Evolutionary conservation across 2,797 vertebrate genomes (phyloP), one percentile per base, ranked within the genome.

Genomic region (Sebastes taczanowskii): DNA sequence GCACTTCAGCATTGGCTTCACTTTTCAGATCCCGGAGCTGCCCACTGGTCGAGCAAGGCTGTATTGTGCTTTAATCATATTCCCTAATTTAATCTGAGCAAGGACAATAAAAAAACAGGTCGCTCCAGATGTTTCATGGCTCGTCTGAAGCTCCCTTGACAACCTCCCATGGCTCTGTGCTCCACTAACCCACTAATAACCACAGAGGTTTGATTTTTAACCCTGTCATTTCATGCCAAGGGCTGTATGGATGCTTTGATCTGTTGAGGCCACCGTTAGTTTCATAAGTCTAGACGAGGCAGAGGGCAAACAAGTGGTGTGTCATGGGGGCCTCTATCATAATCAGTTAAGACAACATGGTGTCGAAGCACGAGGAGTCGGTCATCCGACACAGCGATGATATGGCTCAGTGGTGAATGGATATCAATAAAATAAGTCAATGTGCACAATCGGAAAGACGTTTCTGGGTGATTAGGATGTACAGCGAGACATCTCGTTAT

Each of bases 301-400:
- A 84, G 75, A 88, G 81, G 90, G 82, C 86, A 91, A 87, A 88
- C 78, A 89, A 90, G 86, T 67, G 69, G 71, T 80, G 75, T 71
- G 77, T 88, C 85, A 82, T 70, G 53, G 32, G 75, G 77, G 59
- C 53, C 58, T 85, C 71, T 56, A 27, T 83, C 46, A 20, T 90
- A 90, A 93, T 89, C 81, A 85, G 72, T 84, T 86, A 81, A 84
- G 83, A 81, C 76, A 78, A 29, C 60, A 62, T 38, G 25, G 64
- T 77, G 77, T 87, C 84, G 67, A 71, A 74, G 59, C 71, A 75
- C 16, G 55, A 74, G 77, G 55, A 85, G 71, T 34, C 64, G 61
- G 69, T 71, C 32, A 46, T 66, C 64, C 11, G 25, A 62, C 34
- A 52, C 55, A 77, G 71, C 64, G 49, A 73, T 32, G 59, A 83